Percentiles rank a stretch among this genome's conserved stretches.
phyloP scores from a whole-genome alignment of 2,113 vertebrate genomes.

The Hyla sarda region DNA sequence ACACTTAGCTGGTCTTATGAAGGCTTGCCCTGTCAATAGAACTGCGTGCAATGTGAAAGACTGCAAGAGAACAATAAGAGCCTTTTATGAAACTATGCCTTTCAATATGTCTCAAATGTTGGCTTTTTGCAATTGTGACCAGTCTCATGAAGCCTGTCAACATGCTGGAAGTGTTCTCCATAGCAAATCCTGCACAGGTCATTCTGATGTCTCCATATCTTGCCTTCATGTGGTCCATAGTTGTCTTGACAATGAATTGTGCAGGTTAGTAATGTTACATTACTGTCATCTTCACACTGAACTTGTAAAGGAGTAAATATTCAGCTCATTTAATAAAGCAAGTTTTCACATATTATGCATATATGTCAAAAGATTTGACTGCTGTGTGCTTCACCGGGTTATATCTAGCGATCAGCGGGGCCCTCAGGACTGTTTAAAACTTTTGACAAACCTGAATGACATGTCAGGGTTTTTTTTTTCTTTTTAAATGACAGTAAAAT shows the following conservation, averaged over 20 bases:
- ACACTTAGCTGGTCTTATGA: constrained; percentile 78
- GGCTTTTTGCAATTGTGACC: constrained; percentile 82
- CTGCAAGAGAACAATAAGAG: constrained; percentile 76
- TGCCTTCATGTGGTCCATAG: constrained; percentile 78
- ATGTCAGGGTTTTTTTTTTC: too few relatives aligned
- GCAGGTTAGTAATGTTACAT: constrained; percentile 76
- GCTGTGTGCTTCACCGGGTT: too few relatives aligned
- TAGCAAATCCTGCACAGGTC: constrained; percentile 75
- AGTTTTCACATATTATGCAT: too few relatives aligned
- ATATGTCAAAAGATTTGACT: too few relatives aligned
- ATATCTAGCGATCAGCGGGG: too few relatives aligned
- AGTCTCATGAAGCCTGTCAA: constrained; percentile 77
- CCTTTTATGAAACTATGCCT: constrained; percentile 83
- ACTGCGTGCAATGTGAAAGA: constrained; percentile 71
- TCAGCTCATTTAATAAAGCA: too few relatives aligned
- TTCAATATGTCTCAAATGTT: constrained; percentile 80
- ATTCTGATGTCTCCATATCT: constrained; percentile 64
- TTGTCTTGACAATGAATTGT: constrained; percentile 76
- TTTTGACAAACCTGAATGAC: too few relatives aligned
- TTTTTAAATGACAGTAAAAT: too few relatives aligned
- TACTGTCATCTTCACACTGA: too few relatives aligned
- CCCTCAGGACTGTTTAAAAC: too few relatives aligned
- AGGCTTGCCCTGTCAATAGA: constrained; percentile 73
- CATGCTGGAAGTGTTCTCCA: constrained; percentile 77
- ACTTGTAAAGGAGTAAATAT: too few relatives aligned